Evolutionary conservation across 2,888 invertebrate genomes (phyloP), one percentile per base, ranked within the genome.

Genomic region (Oxytorus armatus): DNA sequence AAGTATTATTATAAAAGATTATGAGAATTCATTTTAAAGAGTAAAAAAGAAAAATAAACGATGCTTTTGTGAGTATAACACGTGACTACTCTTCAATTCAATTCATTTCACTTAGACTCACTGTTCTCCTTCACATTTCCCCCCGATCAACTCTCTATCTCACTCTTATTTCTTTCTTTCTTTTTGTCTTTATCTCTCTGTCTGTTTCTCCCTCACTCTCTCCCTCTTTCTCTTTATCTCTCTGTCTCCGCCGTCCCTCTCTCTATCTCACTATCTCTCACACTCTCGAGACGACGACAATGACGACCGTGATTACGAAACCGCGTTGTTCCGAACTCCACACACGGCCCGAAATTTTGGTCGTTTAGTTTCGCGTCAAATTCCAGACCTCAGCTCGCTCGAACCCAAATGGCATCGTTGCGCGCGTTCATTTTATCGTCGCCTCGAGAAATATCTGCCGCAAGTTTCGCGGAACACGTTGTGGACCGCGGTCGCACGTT

Each of bases 1-100:
- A 88, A 90, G 88, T 91, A 91, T 89, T 90, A 91, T 90, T 89
- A 90, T 87, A 89, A 88, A 90, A 89, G 85, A 91, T 90, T 91
- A 92, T 92, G 88, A 91, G 87, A 91, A 90, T 91, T 92, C 91
- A 90, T 89, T 91, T 89, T 88, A 88, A 89, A 88, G 86, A 86
- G 83, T 78, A 82, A 82, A 77, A 89, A 87, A 89, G 89, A 84
- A 89, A 86, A 92, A 92, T 92, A 92, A 92, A 92, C 86, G 89
- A 91, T 91, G 92, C 91, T 92, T 92, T 92, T 92, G 91, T 91
- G 90, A 91, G 88, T 91, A 91, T 90, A 87, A 88, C 44, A 73
- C 80, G 73, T 81, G 80, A 81, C 80, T 80, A 72, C 72, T 74
- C 63, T 69, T 81, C 77, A 77, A 81, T 81, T 81, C 80, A 81